Evolutionary conservation across 23 tunicate species (phyloP), one percentile per base, ranked within the genome.

Genomic region (Styela clava): DNA sequence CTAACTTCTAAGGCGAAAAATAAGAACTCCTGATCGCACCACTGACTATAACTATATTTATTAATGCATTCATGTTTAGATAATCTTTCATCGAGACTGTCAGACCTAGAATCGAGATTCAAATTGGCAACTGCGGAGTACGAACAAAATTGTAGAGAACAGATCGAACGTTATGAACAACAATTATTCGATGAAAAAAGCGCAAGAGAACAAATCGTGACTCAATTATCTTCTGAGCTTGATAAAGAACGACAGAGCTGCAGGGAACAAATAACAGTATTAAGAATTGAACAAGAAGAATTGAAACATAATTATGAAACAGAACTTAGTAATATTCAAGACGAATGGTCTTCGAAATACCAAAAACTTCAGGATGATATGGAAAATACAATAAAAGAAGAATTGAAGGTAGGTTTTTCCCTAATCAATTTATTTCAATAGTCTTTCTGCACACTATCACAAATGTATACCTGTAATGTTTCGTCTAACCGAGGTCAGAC

Each of bases 281-380:
- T 82, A 83, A 52, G 83, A 52, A 79, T 80, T n/a, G 92, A 87
- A 67, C 78, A 44, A 12, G 83, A 82, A 64, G 83, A 68, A 68
- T 67, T 82, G 73, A 81, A 12, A 12, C 56, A 44, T 12, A 44
- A 44, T 44, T 12, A 44, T 44, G 56, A 44, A 44, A 7, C 12
- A 7, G 56, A 44, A 44, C 56, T 44, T 44, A 44, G 9, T 44
- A 44, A 44, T 44, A 44, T 44, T 44, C 7, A 44, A 44, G 56
- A 44, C 7, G 56, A 44, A 44, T 44, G 56, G 56, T 44, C 77
- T 72, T 25, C 26, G 27, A 86, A 82, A 63, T 74, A 78, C 25
- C 35, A 30, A 69, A 82, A 87, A 52, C 51, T 87, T 3, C 83
- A 78, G 37, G 63, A 76, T 26, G 74, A 35, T n/a, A 74, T 87